Evolutionary conservation across 1,140 invertebrate genomes (phyloP).

Genomic region (Solenopsis invicta): DNA sequence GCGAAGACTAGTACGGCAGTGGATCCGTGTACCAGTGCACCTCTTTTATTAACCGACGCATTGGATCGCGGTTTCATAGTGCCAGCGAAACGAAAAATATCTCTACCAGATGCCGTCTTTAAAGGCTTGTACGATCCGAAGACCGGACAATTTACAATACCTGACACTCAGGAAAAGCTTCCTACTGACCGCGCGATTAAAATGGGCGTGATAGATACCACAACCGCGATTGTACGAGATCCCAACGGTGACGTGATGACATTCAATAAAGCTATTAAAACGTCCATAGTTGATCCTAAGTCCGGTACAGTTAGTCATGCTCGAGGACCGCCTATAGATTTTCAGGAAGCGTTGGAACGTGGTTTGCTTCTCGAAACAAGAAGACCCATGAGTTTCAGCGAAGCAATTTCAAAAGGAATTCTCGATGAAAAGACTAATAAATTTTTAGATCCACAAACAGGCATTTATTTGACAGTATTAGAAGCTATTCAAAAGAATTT

Average conservation of each 20-base stretch:
- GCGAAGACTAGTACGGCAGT: slow-evolving; percentile 92
- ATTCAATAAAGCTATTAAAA: slow-evolving; percentile 93
- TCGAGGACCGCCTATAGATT: slow-evolving; percentile 91
- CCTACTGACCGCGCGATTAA: slow-evolving; percentile 92
- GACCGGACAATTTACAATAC: slow-evolving; percentile 91
- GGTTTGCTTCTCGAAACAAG: slow-evolving; percentile 94
- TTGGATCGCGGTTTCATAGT: slow-evolving; percentile 93
- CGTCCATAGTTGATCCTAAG: slow-evolving; percentile 92
- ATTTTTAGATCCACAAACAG: slow-evolving; percentile 93
- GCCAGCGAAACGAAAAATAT: slow-evolving; percentile 93
- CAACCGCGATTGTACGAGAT: slow-evolving; percentile 89
- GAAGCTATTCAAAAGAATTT: slow-evolving; percentile 92
- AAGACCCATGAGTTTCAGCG: slow-evolving; percentile 93
- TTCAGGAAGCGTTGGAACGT: slow-evolving; percentile 94
- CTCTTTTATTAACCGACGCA: slow-evolving; percentile 93
- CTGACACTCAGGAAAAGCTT: slow-evolving; percentile 91
- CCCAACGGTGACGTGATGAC: slow-evolving; percentile 91
- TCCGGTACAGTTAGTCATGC: slow-evolving; percentile 90
- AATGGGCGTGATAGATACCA: slow-evolving; percentile 93
- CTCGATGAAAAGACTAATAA: slow-evolving; percentile 91
- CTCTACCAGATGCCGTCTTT: slow-evolving; percentile 94
- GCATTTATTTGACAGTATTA: slow-evolving; percentile 91
- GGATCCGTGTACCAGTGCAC: slow-evolving; percentile 91
- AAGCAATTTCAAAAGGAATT: slow-evolving; percentile 94
- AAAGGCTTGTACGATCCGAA: slow-evolving; percentile 94